A percentile compares a stretch with the other conserved stretches of the same genome.
phyloP scores from a whole-genome alignment of 2,797 vertebrate genomes.

The Avahi laniger region DNA sequence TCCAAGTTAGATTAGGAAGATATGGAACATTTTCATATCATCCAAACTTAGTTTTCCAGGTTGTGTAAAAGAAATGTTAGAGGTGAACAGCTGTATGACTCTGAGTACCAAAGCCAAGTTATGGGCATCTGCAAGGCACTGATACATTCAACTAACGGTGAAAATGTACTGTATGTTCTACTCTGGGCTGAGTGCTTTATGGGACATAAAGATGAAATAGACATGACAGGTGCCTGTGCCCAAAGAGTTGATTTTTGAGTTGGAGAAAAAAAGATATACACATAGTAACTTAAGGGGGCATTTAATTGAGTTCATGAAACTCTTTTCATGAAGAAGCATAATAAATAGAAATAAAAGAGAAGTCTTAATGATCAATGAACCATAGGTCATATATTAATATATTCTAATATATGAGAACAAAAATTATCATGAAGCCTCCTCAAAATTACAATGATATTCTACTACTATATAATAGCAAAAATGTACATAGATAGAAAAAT shows the following conservation, averaged over 20 bases:
- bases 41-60: not conserved
- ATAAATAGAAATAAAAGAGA: not conserved
- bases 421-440: not conserved
- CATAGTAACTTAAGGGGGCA: not conserved
- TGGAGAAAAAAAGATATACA: not conserved
- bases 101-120: not conserved
- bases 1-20: not conserved
- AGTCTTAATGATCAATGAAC: not conserved
- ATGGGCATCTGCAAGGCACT: not conserved
- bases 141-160: not conserved
- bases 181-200: not conserved
- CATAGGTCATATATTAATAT: not conserved
- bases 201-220: not conserved
- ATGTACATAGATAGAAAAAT: not conserved
- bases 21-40: not conserved
- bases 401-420: not conserved
- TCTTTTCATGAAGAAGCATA: not conserved
- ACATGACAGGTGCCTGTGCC: not conserved
- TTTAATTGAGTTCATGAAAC: not conserved
- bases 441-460: not conserved
- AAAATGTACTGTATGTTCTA: not conserved
- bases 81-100: not conserved
- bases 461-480: not conserved
- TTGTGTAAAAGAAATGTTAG: not conserved
- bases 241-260: constrained; percentile 8